Base-by-base conservation (phyloP, 1,140 invertebrate genomes). In the Drosophila neocordata region DNA sequence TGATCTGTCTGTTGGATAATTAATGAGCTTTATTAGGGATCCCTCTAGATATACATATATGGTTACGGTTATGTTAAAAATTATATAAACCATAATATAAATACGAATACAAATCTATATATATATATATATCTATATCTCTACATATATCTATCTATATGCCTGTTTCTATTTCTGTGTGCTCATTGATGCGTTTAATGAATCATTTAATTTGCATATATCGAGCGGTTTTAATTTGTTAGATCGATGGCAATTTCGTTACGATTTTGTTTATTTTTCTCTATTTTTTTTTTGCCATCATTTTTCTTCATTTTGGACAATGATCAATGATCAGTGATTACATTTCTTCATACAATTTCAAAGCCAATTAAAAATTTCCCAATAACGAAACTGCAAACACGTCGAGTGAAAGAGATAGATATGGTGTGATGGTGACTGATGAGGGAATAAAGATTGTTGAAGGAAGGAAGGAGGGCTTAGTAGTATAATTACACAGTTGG, bases 121-220 rank as follows among this genome's bases (percentile, higher is more conserved):
- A 0, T 44, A 15, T 44, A 2, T 18, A 7, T 44, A 18, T 44
- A 15, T 9, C 7, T n/a, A n/a, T n/a, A n/a, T n/a, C n/a, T n/a
- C n/a, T n/a, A n/a, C n/a, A n/a, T n/a, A n/a, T n/a, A n/a, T n/a
- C n/a, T n/a, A n/a, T n/a, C 1, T 1, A 41, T 18, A 44, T 18
- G 15, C 13, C n/a, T 18, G 8, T 48, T 18, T 18, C 41, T 48
- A 18, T 48, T 15, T 48, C 41, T 48, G 15, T 48, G 41, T 48
- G 41, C 15, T 8, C 41, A 51, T 35, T 71, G 69, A 64, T 66
- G 58, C 57, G 71, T 67, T 65, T 65, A 63, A 69, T 76, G 51
- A 63, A 69, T 77, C 62, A 38, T 31, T 66, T 48, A 41, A 77
- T 85, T 84, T 80, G 77, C 77, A 84, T 84, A 64, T 61, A 59